A percentile compares a stretch with the other conserved stretches of the same genome.
Conservation (phyloP, 2,797 vertebrate species). For the Tolypeutes matacus region DNA sequence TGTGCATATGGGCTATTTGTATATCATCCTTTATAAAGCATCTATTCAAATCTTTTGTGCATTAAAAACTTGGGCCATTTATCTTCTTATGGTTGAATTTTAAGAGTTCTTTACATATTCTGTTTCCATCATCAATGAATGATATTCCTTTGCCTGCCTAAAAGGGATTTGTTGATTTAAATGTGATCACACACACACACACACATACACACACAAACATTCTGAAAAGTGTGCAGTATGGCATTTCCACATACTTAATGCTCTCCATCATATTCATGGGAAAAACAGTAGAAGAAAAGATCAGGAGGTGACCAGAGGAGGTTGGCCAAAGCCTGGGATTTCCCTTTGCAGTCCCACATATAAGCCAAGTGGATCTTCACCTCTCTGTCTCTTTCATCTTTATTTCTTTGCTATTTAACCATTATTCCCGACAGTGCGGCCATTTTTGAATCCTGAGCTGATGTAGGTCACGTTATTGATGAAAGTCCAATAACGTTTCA, state of each 20-base stretch:
- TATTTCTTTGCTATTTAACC: not conserved
- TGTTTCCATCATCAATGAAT: not conserved
- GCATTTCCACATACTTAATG: not conserved
- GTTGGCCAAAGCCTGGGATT: not conserved
- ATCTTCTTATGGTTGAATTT: not conserved
- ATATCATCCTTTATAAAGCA: not conserved
- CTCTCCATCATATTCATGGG: not conserved
- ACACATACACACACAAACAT: not conserved
- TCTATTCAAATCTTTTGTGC: not conserved
- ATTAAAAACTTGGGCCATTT: not conserved
- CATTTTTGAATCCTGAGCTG: not conserved
- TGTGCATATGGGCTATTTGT: not conserved
- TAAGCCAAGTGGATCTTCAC: not conserved
- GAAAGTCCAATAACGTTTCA: not conserved
- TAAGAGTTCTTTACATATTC: constrained; percentile 1
- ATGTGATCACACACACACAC: not conserved
- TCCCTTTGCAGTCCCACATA: not conserved
- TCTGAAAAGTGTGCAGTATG: not conserved
- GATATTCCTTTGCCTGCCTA: not conserved
- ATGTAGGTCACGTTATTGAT: not conserved
- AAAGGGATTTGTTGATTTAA: not conserved
- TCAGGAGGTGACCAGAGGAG: not conserved
- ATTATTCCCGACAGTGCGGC: not conserved
- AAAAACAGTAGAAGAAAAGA: not conserved
- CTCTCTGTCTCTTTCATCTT: not conserved